These are phyloP conservation scores for Apteryx mantelli DNA, from an alignment of 2,113 vertebrate genomes.

Conservation along the genomic window DNA sequence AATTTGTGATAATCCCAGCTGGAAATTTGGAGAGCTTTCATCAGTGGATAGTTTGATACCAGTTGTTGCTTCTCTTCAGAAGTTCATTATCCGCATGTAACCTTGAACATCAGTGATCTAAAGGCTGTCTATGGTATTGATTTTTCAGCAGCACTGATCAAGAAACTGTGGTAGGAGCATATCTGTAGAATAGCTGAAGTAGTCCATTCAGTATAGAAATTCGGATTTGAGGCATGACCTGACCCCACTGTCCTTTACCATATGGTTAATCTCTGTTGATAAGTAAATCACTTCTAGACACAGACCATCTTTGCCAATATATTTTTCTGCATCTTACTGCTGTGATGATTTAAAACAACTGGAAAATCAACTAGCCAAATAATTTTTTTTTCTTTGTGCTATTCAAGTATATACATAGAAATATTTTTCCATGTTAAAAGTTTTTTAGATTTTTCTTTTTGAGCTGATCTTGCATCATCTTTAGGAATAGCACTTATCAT, in stretches of 20 bases:
- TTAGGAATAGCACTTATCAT: not conserved
- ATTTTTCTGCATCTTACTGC: not conserved
- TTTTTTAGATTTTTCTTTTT: not conserved
- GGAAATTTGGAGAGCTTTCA: not conserved
- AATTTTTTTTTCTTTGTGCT: not conserved
- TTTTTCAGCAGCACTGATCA: not conserved
- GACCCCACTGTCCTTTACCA: not conserved
- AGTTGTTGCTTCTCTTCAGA: not conserved
- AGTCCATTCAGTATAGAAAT: not conserved
- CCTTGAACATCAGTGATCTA: not conserved
- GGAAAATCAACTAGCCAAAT: not conserved
- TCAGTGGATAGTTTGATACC: not conserved
- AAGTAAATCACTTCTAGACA: not conserved
- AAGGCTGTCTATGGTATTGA: not conserved
- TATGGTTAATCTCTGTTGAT: not conserved
- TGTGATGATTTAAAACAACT: not conserved
- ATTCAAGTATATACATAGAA: not conserved
- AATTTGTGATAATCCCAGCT: not conserved
- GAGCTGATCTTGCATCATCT: not conserved
- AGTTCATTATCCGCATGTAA: not conserved
- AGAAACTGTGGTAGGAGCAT: not conserved
- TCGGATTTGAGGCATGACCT: not conserved
- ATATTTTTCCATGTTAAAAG: not conserved
- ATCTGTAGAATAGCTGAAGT: not conserved
- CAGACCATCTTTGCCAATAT: not conserved